Conservation (phyloP, 2,797 vertebrate genomes). For the Melanogrammus aeglefinus region DNA sequence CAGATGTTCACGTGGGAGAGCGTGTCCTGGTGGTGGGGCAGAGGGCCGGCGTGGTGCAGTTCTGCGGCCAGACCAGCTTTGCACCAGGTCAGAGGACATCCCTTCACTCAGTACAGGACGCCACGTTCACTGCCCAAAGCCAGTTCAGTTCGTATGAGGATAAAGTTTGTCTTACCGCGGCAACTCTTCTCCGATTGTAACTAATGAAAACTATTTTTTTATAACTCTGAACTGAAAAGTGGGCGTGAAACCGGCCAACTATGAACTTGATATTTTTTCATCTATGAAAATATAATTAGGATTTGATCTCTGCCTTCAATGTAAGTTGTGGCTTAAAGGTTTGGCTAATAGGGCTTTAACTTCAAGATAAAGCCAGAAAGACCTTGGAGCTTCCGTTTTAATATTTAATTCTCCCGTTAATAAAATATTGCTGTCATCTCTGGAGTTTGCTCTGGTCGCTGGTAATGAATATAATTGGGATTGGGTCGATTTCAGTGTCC, state of each 20-base stretch:
- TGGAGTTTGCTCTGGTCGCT: conserved; percentile 10
- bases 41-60: conserved; percentile 86
- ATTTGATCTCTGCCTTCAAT: background rate
- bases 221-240: background rate
- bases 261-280: background rate
- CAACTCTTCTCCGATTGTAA: background rate
- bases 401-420: conserved; percentile 9
- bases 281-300: background rate
- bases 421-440: conserved; percentile 17
- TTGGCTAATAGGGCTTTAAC: background rate
- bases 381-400: conserved; percentile 9
- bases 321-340: background rate
- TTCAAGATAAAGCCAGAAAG: conserved; percentile 9
- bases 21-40: conserved; percentile 92
- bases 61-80: conserved; percentile 89
- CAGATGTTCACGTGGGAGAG: conserved; percentile 74
- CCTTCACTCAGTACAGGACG: conserved; percentile 1
- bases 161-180: background rate
- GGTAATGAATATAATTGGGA: conserved; percentile 12
- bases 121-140: background rate
- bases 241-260: background rate
- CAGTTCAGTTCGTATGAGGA: background rate
- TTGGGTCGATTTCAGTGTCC: background rate
- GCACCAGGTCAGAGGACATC: conserved; percentile 83
- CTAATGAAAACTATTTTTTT: background rate